Base-by-base conservation (phyloP, 2,888 invertebrate genomes). In the Sesamia inferens region DNA sequence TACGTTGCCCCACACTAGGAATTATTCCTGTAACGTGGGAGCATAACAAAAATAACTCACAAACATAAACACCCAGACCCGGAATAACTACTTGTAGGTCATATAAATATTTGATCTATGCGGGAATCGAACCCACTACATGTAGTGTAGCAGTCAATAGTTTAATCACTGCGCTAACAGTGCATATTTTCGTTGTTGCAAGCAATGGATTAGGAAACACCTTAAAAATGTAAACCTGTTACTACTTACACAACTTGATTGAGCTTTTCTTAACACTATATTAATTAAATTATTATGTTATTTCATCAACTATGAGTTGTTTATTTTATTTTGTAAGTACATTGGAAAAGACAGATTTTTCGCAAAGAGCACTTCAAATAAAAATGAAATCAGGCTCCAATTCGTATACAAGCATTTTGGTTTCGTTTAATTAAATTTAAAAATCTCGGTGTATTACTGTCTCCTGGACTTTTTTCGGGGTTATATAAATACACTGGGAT, bases 301-400 rank as follows among this genome's bases (percentile, higher is more conserved):
- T 58, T 58, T 58, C 10, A 31, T 5, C 11, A 31, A 31, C 31
- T 19, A 31, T 31, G 16, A 10, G 19, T 39, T 59, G 2, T 51
- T 31, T 1, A 54, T 69, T 58, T 64, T 39, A 63, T 63, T 54
- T 11, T 62, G 65, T 62, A 3, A 31, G 31, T 31, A 31, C 3
- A 62, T 57, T 5, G 6, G 4, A 69, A 58, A 47, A 47, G 11
- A 57, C 54, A n/a, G n/a, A n/a, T n/a, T n/a, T n/a, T n/a, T n/a
- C n/a, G n/a, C n/a, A 47, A 66, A 59, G 59, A 81, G 11, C 55
- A 67, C 83, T 83, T 77, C 61, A 54, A 74, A 81, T 79, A 71
- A 59, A 78, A 85, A 81, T 78, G 11, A 76, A 78, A 76, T 58
- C 54, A 11, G 48, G 16, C 7, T 69, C 44, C 44, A 54, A 44